Evolutionary conservation across 2,113 vertebrate genomes (phyloP), one percentile per base, ranked within the genome.

Genomic region (Orthonyx spaldingii): DNA sequence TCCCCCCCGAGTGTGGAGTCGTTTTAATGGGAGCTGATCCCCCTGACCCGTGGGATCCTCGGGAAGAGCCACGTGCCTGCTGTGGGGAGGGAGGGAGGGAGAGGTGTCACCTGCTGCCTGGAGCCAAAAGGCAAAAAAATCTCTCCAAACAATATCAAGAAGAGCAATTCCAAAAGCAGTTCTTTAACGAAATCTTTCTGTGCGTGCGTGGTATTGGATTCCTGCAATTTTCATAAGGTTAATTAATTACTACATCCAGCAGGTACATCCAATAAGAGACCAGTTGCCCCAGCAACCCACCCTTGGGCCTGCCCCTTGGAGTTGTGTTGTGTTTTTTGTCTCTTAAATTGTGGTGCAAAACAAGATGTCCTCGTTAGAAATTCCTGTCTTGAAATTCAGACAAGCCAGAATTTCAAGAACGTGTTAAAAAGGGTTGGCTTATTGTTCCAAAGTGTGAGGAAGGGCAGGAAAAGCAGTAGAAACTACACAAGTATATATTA

Each of bases 11-110:
- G 3, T 39, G 66, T 57, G 66, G 53, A 77, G 13, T 64, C 64
- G 35, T 44, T 76, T 82, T 86, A 87, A 90, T 77, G 83, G 86
- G 91, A 82, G 60, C 50, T 59, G 35, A 91, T 84, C 79, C 61
- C 78, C 78, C 57, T 4, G 10, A 32, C 46, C 74, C 1, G 0
- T 3, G 55, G 72, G 77, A 59, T 30, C 13, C 9, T 17, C 16
- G 41, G 94, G 61, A n/a, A 76, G 61, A 84, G 71, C 70, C 65
- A 13, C 3, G 4, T 30, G 70, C 76, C 71, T 35, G 35, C 1
- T 4, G 3, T 28, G 78, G 2, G 2, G 30, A 57, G 14, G 16
- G 47, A 41, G 18, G 49, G 15, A 66, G 65, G 26, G 14, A 55
- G 27, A n/a, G 59, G 4, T 23, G n/a, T 77, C n/a, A 28, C 19